Evolutionary conservation across 1,140 invertebrate species (phyloP), one percentile per base, ranked within the genome.

Genomic region (Papilio machaon): DNA sequence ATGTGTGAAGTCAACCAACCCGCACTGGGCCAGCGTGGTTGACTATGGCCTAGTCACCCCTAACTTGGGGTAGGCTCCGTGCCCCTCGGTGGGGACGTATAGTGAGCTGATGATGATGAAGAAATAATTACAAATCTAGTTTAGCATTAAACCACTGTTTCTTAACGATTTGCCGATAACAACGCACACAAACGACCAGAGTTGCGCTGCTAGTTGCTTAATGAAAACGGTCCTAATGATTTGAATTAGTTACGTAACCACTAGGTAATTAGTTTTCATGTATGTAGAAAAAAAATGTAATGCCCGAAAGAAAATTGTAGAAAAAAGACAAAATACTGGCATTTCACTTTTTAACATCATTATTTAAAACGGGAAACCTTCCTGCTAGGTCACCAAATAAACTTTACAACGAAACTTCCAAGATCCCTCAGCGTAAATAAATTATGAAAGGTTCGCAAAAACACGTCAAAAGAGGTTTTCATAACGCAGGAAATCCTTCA

Each of bases 381-480:
- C 64, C 64, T 35, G 64, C 30, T 35, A 38, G 64, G 30, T 70
- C 64, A 70, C 35, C 64, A 70, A 70, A 70, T 70, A 70, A 70
- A 70, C 64, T 70, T 70, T 70, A 35, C 30, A 70, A 70, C 64
- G 64, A 38, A 70, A 70, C 23, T 70, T 70, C 30, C 64, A 70
- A 70, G 64, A 70, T 70, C 30, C 64, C 64, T 70, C 30, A 70
- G 64, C 64, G 64, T 70, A 70, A 70, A 70, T 70, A 70, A 70
- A 70, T 70, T 70, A 70, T 70, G 64, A 70, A 70, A 70, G 64
- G 64, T 70, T 70, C 30, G 30, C 64, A 70, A 70, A 70, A 70
- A 70, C 64, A 70, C 64, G 64, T 70, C 64, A 70, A 70, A 70
- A 70, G 30, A 70, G 64, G 64, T 70, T 70, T 70, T 70, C 64